Percentiles rank a stretch among this genome's conserved stretches.
Evolutionary conservation across 2,888 invertebrate species (phyloP).

Genomic region (Diaperis boleti): DNA sequence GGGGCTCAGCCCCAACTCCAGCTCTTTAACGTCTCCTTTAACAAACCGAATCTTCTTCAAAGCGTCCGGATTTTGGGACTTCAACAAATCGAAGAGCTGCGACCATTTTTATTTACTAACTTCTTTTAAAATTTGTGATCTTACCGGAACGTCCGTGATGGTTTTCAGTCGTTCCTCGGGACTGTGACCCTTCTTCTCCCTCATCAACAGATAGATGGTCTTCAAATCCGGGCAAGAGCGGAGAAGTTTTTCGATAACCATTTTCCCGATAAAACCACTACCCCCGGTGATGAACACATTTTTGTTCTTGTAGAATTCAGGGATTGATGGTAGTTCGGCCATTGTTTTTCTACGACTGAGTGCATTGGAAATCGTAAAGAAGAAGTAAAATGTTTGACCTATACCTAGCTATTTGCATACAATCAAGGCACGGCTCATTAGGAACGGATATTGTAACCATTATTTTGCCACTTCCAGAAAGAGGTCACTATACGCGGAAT

Average conservation of each 20-base stretch:
- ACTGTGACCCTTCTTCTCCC: conserved; percentile 77
- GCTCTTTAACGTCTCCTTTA: conserved; percentile 12
- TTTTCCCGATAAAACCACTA: conserved; percentile 92
- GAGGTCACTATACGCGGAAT: too few relatives aligned
- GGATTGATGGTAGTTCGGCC: conserved; percentile 65
- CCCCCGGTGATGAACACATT: conserved; percentile 86
- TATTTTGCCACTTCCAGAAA: too few relatives aligned
- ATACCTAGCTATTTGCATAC: conserved; percentile 5
- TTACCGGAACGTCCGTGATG: conserved; percentile 70
- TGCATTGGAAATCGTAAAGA: neutral
- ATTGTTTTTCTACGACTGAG: conserved; percentile 57
- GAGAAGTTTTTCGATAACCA: conserved; percentile 87
- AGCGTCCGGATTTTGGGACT: neutral
- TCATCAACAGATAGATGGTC: conserved; percentile 81
- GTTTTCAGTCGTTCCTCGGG: conserved; percentile 73
- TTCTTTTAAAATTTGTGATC: too few relatives aligned
- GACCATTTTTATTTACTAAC: too few relatives aligned
- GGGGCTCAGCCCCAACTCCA: conserved; percentile 64
- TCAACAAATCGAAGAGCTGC: conserved; percentile 25
- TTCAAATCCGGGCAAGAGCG: conserved; percentile 82
- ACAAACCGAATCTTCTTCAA: conserved; percentile 62
- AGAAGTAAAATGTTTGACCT: neutral
- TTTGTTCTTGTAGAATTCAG: conserved; percentile 77
- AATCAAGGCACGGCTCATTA: conserved; percentile 1
- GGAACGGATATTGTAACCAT: too few relatives aligned